Evolutionary conservation across 2,113 vertebrate genomes (phyloP), one percentile per base, ranked within the genome.

Genomic region (Perca flavescens): DNA sequence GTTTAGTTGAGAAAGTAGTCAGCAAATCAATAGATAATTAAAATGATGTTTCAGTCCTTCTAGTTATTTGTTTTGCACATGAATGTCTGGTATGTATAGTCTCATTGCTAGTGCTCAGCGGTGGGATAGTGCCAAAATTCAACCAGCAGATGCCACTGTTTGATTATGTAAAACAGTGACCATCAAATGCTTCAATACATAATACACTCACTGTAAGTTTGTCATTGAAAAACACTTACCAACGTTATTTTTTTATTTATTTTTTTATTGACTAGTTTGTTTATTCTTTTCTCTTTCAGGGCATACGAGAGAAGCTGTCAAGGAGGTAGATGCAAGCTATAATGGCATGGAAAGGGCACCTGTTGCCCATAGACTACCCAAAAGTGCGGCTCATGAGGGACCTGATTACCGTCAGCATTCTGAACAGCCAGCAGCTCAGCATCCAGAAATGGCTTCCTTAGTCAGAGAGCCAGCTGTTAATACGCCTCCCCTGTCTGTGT

Each of bases 311-410:
- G 94, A 96, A 72, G 22, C 88, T 17, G 88, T 83, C n/a, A 90
- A 91, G 70, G 94, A 95, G n/a, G 70, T 78, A 19, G 94, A 94
- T 77, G 63, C 79, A 53, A 90, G 87, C 79, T 94, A 86, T 54
- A 94, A 92, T 36, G 89, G 82, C 57, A 86, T 86, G 73, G 94
- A 96, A 79, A 90, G 85, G 53, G 21, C 80, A 52, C 64, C 91
- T 43, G 66, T 68, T 61, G 67, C 81, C 13, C 92, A 91, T 60
- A 89, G 79, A 66, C 74, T 87, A 14, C 77, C 88, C 22, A 91
- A 89, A 75, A 68, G 66, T 2, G 93, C 88, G 9, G 12, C 67
- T 40, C 50, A 70, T 12, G 46, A 68, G 15, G 89, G 79, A 57
- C 71, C 91, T 6, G 94, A 94, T 72, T 91, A 85, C 79, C 72